Evolutionary conservation across 2,888 invertebrate species (phyloP).

Genomic region (Drosophila limbata): DNA sequence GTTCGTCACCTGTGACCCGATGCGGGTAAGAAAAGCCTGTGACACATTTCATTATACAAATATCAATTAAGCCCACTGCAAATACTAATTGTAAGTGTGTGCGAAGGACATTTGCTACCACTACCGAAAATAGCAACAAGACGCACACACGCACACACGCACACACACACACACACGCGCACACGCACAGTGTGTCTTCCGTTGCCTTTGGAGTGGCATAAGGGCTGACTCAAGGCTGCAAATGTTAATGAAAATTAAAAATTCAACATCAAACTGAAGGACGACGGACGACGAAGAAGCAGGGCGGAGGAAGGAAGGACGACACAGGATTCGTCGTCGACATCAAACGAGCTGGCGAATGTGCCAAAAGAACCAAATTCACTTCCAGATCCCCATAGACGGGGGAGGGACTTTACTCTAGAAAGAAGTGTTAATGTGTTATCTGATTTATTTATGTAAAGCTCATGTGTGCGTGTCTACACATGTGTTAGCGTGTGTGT

Average conservation of each 20-base stretch:
- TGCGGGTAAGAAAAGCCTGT: slow-evolving; percentile 72
- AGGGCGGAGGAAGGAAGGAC: slow-evolving; percentile 3
- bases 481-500: slow-evolving; percentile 4
- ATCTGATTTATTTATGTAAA: slow-evolving; percentile 77
- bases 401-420: slow-evolving; percentile 24
- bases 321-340: slow-evolving; percentile 51
- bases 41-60: slow-evolving; percentile 80
- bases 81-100: slow-evolving; percentile 69
- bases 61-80: slow-evolving; percentile 77
- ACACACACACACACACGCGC: background rate
- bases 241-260: slow-evolving; percentile 81
- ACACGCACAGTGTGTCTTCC: background rate
- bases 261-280: slow-evolving; percentile 76
- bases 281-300: slow-evolving; percentile 22
- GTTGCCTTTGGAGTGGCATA: slow-evolving; percentile 22
- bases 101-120: slow-evolving; percentile 56
- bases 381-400: slow-evolving; percentile 11
- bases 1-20: slow-evolving; percentile 48
- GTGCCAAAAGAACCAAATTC: slow-evolving; percentile 50
- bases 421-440: slow-evolving; percentile 77
- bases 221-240: slow-evolving; percentile 63
- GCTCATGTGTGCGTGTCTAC: slow-evolving; percentile 36
- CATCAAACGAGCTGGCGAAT: slow-evolving; percentile 53
- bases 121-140: slow-evolving; percentile 39
- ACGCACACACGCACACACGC: slow-evolving; percentile 20